Percentiles rank a stretch among this genome's conserved stretches.
phyloP scores from a whole-genome alignment of 2,888 invertebrate genomes.

The Megamerina dolium region DNA sequence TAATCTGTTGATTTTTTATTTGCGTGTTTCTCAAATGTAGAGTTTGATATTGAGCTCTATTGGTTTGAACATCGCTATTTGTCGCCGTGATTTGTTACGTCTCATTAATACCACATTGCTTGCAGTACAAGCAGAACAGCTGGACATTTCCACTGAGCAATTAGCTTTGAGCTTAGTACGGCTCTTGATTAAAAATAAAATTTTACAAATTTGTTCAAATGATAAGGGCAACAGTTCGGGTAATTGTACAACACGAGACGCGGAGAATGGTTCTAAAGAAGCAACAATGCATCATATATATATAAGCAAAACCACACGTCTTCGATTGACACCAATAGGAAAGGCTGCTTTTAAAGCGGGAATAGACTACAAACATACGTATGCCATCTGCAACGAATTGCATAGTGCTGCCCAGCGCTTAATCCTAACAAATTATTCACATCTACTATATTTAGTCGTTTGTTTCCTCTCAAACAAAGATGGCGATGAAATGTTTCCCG shows the following conservation, averaged over 20 bases:
- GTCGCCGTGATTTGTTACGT: conserved; percentile 51
- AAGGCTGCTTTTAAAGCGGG: conserved; percentile 82
- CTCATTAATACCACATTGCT: conserved; percentile 60
- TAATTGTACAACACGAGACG: conserved; percentile 42
- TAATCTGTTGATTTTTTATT: neutral
- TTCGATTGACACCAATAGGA: conserved; percentile 64
- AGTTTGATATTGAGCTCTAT: conserved; percentile 64
- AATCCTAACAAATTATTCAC: conserved; percentile 74
- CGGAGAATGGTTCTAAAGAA: conserved; percentile 18
- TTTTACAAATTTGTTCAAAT: conserved; percentile 28
- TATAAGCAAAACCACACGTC: conserved; percentile 49
- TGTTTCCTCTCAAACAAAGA: conserved; percentile 47
- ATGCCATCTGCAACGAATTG: conserved; percentile 69
- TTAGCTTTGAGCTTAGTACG: conserved; percentile 38
- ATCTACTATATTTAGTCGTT: conserved; percentile 75
- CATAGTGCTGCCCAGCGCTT: conserved; percentile 65
- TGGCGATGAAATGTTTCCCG: conserved; percentile 63
- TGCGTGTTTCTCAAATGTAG: conserved; percentile 17
- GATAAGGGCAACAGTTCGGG: conserved; percentile 26
- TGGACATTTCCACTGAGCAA: conserved; percentile 32
- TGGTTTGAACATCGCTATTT: conserved; percentile 58
- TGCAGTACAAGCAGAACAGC: conserved; percentile 56
- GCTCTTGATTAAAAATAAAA: conserved; percentile 46
- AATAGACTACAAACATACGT: conserved; percentile 67
- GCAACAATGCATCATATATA: conserved; percentile 24